Evolutionary conservation across 2,113 vertebrate genomes (phyloP).

Genomic region (Alosa alosa): DNA sequence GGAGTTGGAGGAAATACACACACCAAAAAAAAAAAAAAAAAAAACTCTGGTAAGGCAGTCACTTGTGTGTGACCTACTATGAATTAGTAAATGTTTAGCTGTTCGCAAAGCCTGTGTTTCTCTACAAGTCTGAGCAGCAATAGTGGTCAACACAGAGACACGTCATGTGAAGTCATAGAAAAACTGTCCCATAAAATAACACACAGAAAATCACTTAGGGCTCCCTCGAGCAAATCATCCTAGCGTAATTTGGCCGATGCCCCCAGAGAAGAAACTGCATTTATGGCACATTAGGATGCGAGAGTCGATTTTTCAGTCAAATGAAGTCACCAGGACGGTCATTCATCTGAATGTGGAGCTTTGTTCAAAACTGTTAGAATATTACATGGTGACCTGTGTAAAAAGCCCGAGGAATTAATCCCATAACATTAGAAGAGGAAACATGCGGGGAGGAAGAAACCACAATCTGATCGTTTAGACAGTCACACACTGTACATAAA

Average conservation of each 20-base stretch:
- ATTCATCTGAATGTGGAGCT: neutral
- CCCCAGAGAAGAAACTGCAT: neutral
- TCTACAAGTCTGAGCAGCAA: neutral
- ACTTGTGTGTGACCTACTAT: neutral
- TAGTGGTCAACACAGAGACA: neutral
- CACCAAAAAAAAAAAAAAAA: neutral
- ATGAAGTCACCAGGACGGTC: neutral
- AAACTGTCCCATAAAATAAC: neutral
- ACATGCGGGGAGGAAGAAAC: too few relatives aligned
- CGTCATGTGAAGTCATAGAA: neutral
- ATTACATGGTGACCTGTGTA: neutral
- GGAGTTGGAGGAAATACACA: neutral
- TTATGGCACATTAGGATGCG: neutral
- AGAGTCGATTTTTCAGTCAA: neutral
- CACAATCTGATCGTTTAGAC: too few relatives aligned
- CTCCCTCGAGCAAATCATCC: neutral
- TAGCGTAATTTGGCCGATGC: neutral
- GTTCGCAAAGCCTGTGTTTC: neutral
- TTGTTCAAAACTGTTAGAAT: neutral
- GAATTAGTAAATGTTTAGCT: too few relatives aligned
- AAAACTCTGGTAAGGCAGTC: neutral
- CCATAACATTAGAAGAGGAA: too few relatives aligned
- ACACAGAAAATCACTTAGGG: neutral
- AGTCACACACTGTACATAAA: neutral
- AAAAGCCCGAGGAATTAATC: neutral